Percentiles rank a stretch among this genome's conserved stretches.
Evolutionary conservation across 1,140 invertebrate species (phyloP).

Genomic region (Drosophila rhopaloa): DNA sequence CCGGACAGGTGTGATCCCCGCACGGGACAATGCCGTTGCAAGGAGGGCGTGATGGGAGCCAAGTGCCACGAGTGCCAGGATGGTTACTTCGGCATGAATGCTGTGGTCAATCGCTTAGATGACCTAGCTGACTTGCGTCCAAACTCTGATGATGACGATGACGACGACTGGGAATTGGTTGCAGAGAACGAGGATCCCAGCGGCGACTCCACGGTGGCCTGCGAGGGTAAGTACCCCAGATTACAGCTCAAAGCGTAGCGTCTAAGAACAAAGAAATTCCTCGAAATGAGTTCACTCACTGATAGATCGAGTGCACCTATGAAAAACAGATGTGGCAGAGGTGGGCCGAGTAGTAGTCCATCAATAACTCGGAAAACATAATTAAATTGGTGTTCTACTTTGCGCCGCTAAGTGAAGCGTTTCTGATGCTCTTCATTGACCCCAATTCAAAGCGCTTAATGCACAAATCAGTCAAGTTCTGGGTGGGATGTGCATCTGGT

Average conservation of each 20-base stretch:
- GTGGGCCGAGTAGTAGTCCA: slow-evolving; percentile 21
- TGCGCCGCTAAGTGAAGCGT: slow-evolving; percentile 27
- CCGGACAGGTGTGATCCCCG: slow-evolving; percentile 88
- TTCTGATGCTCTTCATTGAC: slow-evolving; percentile 26
- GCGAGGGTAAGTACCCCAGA: slow-evolving; percentile 69
- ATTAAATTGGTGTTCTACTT: slow-evolving; percentile 63
- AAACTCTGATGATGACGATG: slow-evolving; percentile 38
- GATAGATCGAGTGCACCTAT: slow-evolving; percentile 42
- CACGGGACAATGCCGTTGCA: slow-evolving; percentile 92
- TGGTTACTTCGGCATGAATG: slow-evolving; percentile 91
- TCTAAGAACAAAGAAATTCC: slow-evolving; percentile 59
- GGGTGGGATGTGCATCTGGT: slow-evolving; percentile 41
- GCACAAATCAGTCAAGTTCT: slow-evolving; percentile 57
- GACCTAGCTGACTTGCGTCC: slow-evolving; percentile 58
- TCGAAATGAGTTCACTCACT: slow-evolving; percentile 19
- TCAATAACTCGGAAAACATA: slow-evolving; percentile 51
- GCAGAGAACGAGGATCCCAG: slow-evolving; percentile 31
- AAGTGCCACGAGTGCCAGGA: slow-evolving; percentile 91
- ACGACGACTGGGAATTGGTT: slow-evolving; percentile 61
- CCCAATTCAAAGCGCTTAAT: slow-evolving; percentile 48
- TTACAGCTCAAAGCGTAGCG: slow-evolving; percentile 23
- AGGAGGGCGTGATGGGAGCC: slow-evolving; percentile 90
- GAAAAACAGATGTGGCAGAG: slow-evolving; percentile 57
- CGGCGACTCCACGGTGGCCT: slow-evolving; percentile 47
- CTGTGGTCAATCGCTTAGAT: slow-evolving; percentile 68